phyloP scores from a whole-genome alignment of 1,140 invertebrate genomes.

The Drosophila neocordata region DNA sequence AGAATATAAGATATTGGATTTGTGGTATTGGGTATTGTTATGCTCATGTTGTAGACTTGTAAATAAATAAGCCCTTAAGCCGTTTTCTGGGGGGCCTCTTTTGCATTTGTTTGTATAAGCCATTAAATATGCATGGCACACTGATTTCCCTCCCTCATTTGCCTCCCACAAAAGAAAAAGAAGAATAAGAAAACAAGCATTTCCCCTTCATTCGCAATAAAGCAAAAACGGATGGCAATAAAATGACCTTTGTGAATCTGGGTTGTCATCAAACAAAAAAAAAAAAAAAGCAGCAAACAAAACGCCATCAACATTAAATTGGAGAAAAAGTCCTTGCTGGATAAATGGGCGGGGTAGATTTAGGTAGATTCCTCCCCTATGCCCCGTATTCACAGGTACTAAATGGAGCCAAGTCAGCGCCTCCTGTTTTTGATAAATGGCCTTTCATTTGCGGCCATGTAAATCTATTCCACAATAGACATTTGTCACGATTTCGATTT shows the following conservation, averaged over 20 bases:
- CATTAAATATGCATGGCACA: conserved; percentile 73
- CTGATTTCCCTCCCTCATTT: conserved; percentile 47
- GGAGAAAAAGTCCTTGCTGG: conserved; percentile 36
- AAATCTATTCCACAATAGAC: conserved; percentile 64
- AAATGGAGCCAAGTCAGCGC: conserved; percentile 50
- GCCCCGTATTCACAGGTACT: conserved; percentile 44
- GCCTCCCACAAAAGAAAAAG: neutral
- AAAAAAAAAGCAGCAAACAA: conserved; percentile 38
- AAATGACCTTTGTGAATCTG: conserved; percentile 64
- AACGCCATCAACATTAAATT: conserved; percentile 47
- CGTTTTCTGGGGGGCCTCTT: conserved; percentile 35
- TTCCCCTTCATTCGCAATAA: conserved; percentile 3
- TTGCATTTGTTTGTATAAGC: conserved; percentile 73
- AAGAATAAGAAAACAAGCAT: neutral
- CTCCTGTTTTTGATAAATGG: conserved; percentile 75
- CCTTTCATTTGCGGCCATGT: conserved; percentile 56
- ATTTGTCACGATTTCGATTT: conserved; percentile 58
- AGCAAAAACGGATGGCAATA: conserved; percentile 52
- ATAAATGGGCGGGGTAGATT: neutral
- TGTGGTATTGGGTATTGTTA: conserved; percentile 43
- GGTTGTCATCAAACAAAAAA: conserved; percentile 58
- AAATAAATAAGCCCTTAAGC: conserved; percentile 72
- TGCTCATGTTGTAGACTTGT: conserved; percentile 32
- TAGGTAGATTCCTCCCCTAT: conserved; percentile 40
- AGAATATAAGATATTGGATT: neutral